Evolutionary conservation across 2,888 invertebrate species (phyloP), one percentile per base, ranked within the genome.

Genomic region (Alviniconcha strummeri): DNA sequence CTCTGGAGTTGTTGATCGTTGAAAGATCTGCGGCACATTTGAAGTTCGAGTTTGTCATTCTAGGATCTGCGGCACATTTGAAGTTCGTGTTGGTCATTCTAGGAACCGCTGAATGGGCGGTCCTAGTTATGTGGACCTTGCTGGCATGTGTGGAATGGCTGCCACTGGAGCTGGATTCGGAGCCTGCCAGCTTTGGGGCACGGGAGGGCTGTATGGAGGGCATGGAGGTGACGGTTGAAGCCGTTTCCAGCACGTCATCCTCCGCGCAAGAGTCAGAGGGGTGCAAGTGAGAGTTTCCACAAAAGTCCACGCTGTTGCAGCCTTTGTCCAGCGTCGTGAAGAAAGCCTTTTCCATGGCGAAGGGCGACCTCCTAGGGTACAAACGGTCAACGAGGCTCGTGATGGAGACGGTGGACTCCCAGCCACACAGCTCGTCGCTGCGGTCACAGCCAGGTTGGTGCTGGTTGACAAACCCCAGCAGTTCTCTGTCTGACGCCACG

Each of bases 391-490:
- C 3, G 9, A 80, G n/a, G 52, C 15, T 19, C 15, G n/a, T 54
- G 80, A 69, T 67, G 52, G 79, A 79, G 54, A 79, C 64, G 55
- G 80, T 36, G 17, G 80, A 69, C 17, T 55, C 69, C 69, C 69
- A 69, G 9, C 52, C 64, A n/a, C 69, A 36, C 80, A 80, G n/a
- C 7, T 13, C 78, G 5, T n/a, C 36, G 13, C 60, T 36, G 36
- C 11, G 4, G 11, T 15, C 15, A 9, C 5, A 11, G 56, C 11
- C 79, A 7, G 7, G 57, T 8, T 52, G 7, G 15, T 36, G 36
- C 57, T 19, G n/a, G 17, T 36, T 19, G 5, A 15, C 8, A 55
- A 17, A 19, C n/a, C n/a, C 15, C 36, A 60, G 8, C 9, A 9
- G 11, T 60, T 54, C 60, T 4, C 4, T 55, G 71, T n/a, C 0